Base-by-base conservation (phyloP, 2,797 vertebrate species). In the Anableps anableps region DNA sequence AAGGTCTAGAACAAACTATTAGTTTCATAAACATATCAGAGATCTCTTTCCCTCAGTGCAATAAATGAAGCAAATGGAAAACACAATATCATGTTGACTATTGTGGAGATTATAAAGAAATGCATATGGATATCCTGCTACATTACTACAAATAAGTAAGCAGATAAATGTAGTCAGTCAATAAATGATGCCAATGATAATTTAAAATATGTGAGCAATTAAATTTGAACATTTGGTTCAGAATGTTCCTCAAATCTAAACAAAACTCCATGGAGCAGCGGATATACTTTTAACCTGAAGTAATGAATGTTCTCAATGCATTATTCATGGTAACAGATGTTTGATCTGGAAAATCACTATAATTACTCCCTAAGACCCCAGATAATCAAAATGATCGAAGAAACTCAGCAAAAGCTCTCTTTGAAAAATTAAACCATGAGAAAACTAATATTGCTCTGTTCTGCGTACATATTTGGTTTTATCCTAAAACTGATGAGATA, bases 321-420 rank as follows among this genome's bases (percentile, higher is more conserved):
- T 82, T 80, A 72, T 62, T 29, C 29, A 74, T 68, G 23, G 60
- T 36, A 64, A 55, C 21, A 68, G 19, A 31, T 66, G 48, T 84
- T 85, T 89, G 72, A 89, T 85, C 73, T 88, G 86, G 58, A 92
- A 51, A 90, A 91, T 83, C 29, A 82, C 62, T 79, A 31, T 60
- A 77, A 82, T 80, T 70, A 79, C 41, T 53, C 7, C 21, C 77
- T 75, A 36, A 74, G 7, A 74, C 50, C 47, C 1, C 14, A 75
- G 38, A 83, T 31, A 51, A 81, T 80, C 66, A 68, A 47, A 76
- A 23, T 21, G 36, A 82, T 74, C 1, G 17, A 62, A 78, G 75
- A 64, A 68, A 23, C 55, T 60, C 79, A 51, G 74, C 8, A 36
- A 45, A 78, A 45, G 58, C 26, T 77, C 71, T 77, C 36, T 50